Evolutionary conservation across 2,888 invertebrate species (phyloP), one percentile per base, ranked within the genome.

Genomic region (Agonum fuliginosum): DNA sequence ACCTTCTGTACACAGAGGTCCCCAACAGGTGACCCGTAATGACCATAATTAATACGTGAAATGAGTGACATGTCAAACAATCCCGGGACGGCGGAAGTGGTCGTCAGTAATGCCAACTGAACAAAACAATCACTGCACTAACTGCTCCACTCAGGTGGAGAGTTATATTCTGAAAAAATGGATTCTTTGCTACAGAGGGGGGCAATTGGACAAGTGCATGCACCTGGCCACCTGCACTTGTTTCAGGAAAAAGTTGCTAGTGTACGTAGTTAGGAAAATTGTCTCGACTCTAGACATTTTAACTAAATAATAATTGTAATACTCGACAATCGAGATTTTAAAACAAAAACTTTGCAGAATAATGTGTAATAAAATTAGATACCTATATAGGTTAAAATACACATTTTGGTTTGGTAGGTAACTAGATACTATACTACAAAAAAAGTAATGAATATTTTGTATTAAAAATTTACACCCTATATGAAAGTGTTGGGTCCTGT

Each of bases 21-120:
- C 51, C 48, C 41, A 75, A 75, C 75, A 75, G 75, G 80, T 80
- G 82, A 82, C 82, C 82, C 80, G 80, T 82, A 82, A 82, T 82
- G 82, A 82, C 82, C 82, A 82, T 82, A 82, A 82, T 82, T 82
- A 82, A 82, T 82, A 81, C 79, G 80, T 81, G 80, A 81, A 81
- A 82, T 81, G 80, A 81, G 79, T 75, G 79, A 82, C 82, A 81
- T 81, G 81, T 81, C 82, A 80, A 82, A 82, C 82, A 82, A 82
- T 82, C 81, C 79, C n/a, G n/a, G 82, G 77, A 80, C 81, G 80
- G 81, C 75, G 75, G 75, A 75, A 75, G 75, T 75, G 75, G 75
- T 75, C 75, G 75, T 75, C 75, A 75, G 54, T 58, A 54, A 4
- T 72, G 51, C 67, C 75, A 75, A 75, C 58, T 30, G 24, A 34